Conservation (phyloP, 2,888 invertebrate genomes). For the Acleris emargana region DNA sequence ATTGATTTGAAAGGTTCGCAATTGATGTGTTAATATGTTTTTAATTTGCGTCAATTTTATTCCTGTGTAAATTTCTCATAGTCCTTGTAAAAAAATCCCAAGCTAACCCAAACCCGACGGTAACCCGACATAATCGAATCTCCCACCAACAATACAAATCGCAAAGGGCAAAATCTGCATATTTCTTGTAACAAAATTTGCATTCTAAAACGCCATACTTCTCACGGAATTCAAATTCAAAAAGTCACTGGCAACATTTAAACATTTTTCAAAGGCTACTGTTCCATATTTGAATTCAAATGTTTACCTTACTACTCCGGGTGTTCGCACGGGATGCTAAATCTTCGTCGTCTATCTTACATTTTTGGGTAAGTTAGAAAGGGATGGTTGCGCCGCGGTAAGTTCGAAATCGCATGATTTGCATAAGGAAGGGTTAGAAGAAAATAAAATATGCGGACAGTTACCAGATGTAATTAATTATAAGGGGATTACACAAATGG, state of each 20-base stretch:
- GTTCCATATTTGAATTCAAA: slow-evolving; percentile 30
- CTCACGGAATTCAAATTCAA: slow-evolving; percentile 26
- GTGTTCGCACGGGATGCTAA: not conserved
- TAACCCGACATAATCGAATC: slow-evolving; percentile 2
- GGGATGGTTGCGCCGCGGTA: slow-evolving; percentile 2
- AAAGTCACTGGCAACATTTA: slow-evolving; percentile 32
- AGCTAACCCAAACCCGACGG: not conserved
- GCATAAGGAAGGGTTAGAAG: slow-evolving; percentile 51
- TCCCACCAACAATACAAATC: slow-evolving; percentile 7
- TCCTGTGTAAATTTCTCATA: not conserved
- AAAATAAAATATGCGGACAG: slow-evolving; percentile 60
- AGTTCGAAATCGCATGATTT: slow-evolving; percentile 50
- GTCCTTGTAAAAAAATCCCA: not conserved
- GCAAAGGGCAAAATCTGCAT: slow-evolving; percentile 10
- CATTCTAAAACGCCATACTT: slow-evolving; percentile 19
- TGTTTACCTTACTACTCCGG: slow-evolving; percentile 9
- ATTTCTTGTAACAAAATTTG: slow-evolving; percentile 10
- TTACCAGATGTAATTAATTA: slow-evolving; percentile 57
- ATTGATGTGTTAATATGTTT: slow-evolving; percentile 21
- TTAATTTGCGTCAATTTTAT: not conserved
- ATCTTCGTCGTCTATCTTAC: slow-evolving; percentile 14
- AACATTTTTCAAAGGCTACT: slow-evolving; percentile 29
- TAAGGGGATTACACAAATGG: slow-evolving; percentile 59
- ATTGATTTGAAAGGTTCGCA: slow-evolving; percentile 11
- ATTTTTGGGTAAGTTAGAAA: slow-evolving; percentile 22